Conservation (phyloP, 2,888 invertebrate species). For the Drosophila colorata region DNA sequence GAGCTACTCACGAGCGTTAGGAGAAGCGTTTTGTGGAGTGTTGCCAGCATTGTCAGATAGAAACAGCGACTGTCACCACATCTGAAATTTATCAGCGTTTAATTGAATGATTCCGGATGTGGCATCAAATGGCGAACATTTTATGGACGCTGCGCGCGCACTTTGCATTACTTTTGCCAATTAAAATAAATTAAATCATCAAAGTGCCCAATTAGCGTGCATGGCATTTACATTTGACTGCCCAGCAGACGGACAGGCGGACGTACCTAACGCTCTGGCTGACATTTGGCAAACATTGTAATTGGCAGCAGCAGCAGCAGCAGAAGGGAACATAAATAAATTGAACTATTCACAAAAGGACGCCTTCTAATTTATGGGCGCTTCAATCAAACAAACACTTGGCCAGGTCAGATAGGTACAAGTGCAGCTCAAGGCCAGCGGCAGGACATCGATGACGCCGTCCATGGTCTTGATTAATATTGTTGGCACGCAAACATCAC, state of each 20-base stretch:
- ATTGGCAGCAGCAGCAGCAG: slow-evolving; percentile 30
- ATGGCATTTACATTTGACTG: slow-evolving; percentile 26
- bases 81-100: slow-evolving; percentile 8
- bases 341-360: slow-evolving; percentile 28
- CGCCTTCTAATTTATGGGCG: slow-evolving; percentile 40
- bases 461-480: slow-evolving; percentile 65
- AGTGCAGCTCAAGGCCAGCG: slow-evolving; percentile 33
- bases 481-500: slow-evolving; percentile 67
- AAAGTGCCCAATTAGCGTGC: slow-evolving; percentile 51
- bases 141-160: slow-evolving; percentile 28
- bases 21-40: not conserved
- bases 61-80: slow-evolving; percentile 16
- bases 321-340: slow-evolving; percentile 6
- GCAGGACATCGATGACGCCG: slow-evolving; percentile 45
- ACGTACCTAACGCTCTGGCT: slow-evolving; percentile 13
- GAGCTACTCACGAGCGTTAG: slow-evolving; percentile 32
- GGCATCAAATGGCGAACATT: slow-evolving; percentile 34
- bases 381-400: slow-evolving; percentile 41
- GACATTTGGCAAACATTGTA: slow-evolving; percentile 46
- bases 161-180: slow-evolving; percentile 49
- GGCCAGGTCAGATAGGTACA: slow-evolving; percentile 15
- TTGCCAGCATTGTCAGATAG: slow-evolving; percentile 22
- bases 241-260: slow-evolving; percentile 3
- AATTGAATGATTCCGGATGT: slow-evolving; percentile 43
- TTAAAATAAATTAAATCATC: slow-evolving; percentile 65